Conservation (phyloP, 2,113 vertebrate genomes). For the Scomber japonicus region DNA sequence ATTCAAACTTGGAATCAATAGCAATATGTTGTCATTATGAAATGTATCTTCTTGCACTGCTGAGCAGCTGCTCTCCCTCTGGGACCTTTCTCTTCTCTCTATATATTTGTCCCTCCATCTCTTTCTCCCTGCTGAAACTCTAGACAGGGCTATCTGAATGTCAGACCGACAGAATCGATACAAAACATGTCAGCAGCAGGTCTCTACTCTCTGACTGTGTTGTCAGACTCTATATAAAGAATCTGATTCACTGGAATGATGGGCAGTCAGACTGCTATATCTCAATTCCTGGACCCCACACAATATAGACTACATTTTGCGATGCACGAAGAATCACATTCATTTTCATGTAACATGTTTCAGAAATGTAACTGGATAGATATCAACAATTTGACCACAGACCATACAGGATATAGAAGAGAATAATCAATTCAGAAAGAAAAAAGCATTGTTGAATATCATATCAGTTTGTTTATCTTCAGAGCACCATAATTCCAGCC, state of each 20-base stretch:
- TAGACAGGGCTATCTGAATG: constrained; percentile 64
- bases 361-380: too few relatives aligned
- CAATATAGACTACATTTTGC: background rate
- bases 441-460: too few relatives aligned
- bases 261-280: constrained; percentile 17
- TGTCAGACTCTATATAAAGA: constrained; percentile 63
- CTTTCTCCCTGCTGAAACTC: constrained; percentile 50
- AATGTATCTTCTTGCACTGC: constrained; percentile 63
- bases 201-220: constrained; percentile 58
- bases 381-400: too few relatives aligned
- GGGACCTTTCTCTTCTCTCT: constrained; percentile 35
- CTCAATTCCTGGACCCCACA: background rate
- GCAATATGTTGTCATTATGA: constrained; percentile 68
- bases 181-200: constrained; percentile 69
- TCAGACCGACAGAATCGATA: constrained; percentile 73
- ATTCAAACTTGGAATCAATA: constrained; percentile 72
- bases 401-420: too few relatives aligned
- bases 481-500: too few relatives aligned
- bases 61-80: constrained; percentile 65
- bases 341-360: too few relatives aligned
- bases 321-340: too few relatives aligned
- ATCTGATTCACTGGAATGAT: constrained; percentile 59
- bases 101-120: constrained; percentile 41
- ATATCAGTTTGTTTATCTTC: too few relatives aligned
- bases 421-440: too few relatives aligned